These are phyloP conservation scores for Myathropa florea DNA, from an alignment of 2,888 invertebrate genomes.

Conservation along the genomic window DNA sequence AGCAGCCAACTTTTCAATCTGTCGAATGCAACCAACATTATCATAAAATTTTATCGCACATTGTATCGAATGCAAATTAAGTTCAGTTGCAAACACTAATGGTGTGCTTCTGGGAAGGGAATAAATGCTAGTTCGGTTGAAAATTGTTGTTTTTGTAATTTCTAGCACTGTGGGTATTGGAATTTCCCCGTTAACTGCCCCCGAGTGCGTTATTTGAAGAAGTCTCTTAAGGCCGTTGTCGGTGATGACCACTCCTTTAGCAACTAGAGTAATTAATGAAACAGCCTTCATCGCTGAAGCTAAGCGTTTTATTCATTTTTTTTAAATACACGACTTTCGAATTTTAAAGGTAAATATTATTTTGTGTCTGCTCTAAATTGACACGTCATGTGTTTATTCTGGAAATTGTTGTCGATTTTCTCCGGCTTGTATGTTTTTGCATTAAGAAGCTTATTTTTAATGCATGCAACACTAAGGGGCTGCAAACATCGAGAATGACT, in stretches of 20 bases:
- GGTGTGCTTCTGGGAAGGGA: not conserved
- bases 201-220: not conserved
- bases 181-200: not conserved
- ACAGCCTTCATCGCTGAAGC: not conserved
- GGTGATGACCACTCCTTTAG: not conserved
- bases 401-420: no score
- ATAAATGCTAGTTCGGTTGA: not conserved
- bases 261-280: not conserved
- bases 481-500: no score
- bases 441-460: no score
- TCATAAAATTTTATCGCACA: not conserved
- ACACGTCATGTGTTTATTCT: no score
- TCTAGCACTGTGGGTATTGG: not conserved
- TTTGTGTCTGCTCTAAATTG: not conserved
- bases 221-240: not conserved
- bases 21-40: not conserved
- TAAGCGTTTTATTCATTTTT: not conserved
- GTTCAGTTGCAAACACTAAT: not conserved
- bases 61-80: not conserved
- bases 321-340: not conserved
- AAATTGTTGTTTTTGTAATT: not conserved
- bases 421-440: no score
- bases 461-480: no score
- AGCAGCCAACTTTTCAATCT: not conserved
- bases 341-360: not conserved